phyloP scores from a whole-genome alignment of 2,797 vertebrate species.

The Okamejei kenojei region DNA sequence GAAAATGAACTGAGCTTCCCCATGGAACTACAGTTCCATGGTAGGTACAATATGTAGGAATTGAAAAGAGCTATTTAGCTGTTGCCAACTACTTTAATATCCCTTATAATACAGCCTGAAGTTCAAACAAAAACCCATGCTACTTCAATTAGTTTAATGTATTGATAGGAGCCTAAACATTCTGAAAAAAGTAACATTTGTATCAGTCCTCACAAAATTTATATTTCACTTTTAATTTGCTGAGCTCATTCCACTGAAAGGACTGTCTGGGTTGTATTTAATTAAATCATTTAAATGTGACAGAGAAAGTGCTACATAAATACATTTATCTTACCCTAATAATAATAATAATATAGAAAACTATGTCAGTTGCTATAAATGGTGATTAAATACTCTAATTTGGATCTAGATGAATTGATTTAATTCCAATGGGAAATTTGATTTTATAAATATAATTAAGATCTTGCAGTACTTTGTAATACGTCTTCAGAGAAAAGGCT shows the following conservation, averaged over 20 bases:
- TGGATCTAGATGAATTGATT: background rate
- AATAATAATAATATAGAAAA: background rate
- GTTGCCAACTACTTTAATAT: no score
- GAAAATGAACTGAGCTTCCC: background rate
- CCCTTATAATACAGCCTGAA: background rate
- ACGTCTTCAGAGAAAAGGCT: no score
- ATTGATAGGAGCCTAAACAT: background rate
- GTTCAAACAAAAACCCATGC: background rate
- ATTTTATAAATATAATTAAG: conserved; percentile 21
- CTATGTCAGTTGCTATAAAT: background rate
- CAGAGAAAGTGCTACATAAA: background rate
- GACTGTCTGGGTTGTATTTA: background rate
- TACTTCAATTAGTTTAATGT: background rate
- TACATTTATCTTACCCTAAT: background rate
- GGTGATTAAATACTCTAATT: background rate
- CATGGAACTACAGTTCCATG: background rate
- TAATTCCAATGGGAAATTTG: background rate
- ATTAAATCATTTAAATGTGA: background rate
- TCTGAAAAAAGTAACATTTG: background rate
- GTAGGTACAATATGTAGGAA: no score
- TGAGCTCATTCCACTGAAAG: background rate
- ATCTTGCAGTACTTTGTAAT: no score
- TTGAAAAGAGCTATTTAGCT: no score
- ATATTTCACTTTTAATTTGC: background rate
- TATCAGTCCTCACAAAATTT: background rate